phyloP scores from a whole-genome alignment of 2,888 invertebrate genomes.

The Caenorhabditis macrosperma region DNA sequence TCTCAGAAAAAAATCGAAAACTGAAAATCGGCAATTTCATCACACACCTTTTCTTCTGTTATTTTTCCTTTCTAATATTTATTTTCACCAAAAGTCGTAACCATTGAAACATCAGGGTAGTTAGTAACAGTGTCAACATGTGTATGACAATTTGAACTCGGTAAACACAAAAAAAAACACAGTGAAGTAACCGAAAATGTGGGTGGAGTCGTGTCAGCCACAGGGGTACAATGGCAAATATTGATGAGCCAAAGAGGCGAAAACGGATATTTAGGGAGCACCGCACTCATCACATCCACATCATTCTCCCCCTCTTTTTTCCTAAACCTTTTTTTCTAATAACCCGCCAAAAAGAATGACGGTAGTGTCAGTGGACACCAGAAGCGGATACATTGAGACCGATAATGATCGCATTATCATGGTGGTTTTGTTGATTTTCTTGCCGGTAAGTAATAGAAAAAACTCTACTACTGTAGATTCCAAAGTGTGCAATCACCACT shows the following conservation, averaged over 20 bases:
- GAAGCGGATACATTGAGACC: slow-evolving; percentile 51
- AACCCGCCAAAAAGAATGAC: slow-evolving; percentile 16
- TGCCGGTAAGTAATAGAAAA: slow-evolving; percentile 41
- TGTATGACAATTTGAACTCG: slow-evolving; percentile 44
- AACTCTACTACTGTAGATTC: too few relatives aligned
- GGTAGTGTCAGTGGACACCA: slow-evolving; percentile 46
- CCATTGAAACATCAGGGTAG: slow-evolving; percentile 15
- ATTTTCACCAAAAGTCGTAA: neutral
- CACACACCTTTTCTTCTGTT: too few relatives aligned
- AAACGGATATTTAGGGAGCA: slow-evolving; percentile 28
- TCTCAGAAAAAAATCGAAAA: neutral
- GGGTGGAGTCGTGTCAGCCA: slow-evolving; percentile 32
- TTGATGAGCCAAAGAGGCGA: slow-evolving; percentile 6
- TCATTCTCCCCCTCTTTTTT: slow-evolving; percentile 15
- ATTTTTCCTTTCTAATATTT: neutral
- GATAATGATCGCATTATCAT: slow-evolving; percentile 58
- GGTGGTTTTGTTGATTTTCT: slow-evolving; percentile 51
- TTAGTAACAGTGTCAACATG: slow-evolving; percentile 17
- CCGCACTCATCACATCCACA: slow-evolving; percentile 39
- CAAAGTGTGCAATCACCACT: neutral
- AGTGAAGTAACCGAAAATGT: slow-evolving; percentile 6
- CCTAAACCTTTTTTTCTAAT: neutral
- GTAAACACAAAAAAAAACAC: slow-evolving; percentile 22
- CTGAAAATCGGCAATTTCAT: too few relatives aligned
- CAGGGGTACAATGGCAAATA: slow-evolving; percentile 34